Evolutionary conservation across 2,888 invertebrate species (phyloP).

Genomic region (Orthosia gracilis): DNA sequence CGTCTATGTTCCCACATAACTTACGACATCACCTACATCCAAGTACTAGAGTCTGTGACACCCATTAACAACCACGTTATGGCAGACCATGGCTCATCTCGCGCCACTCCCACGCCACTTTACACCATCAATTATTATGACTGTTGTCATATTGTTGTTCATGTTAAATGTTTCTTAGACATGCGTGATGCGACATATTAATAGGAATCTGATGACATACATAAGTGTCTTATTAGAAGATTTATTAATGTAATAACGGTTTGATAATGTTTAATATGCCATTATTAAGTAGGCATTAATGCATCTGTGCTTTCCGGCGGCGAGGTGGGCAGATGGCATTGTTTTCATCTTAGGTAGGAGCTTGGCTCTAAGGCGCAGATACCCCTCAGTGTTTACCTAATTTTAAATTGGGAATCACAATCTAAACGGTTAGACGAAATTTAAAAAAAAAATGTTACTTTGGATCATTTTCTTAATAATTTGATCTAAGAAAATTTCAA

Average conservation of each 20-base stretch:
- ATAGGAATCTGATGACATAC: slow-evolving; percentile 7
- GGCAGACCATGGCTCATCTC: slow-evolving; percentile 29
- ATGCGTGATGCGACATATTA: slow-evolving; percentile 43
- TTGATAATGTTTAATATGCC: not conserved
- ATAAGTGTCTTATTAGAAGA: not conserved
- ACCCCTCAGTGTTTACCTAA: no score
- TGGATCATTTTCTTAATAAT: no score
- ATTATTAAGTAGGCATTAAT: not conserved
- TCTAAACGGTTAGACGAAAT: no score
- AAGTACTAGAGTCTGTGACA: slow-evolving; percentile 15
- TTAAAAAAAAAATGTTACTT: no score
- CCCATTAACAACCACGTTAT: slow-evolving; percentile 45
- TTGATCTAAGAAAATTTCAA: no score
- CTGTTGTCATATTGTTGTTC: slow-evolving; percentile 7
- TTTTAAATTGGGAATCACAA: no score
- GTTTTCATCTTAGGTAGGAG: no score
- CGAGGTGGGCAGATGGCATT: no score
- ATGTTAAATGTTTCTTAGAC: slow-evolving; percentile 7
- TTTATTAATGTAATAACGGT: slow-evolving; percentile 14
- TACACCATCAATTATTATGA: not conserved
- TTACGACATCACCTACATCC: slow-evolving; percentile 23
- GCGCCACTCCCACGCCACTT: slow-evolving; percentile 26
- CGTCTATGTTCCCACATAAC: slow-evolving; percentile 1
- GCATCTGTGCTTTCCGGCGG: not conserved
- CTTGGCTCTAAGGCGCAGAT: not conserved